Percentiles rank a stretch among this genome's conserved stretches.
Evolutionary conservation across 92 coral and sea anemone species (phyloP).

Genomic region (Bergia puertoricense): DNA sequence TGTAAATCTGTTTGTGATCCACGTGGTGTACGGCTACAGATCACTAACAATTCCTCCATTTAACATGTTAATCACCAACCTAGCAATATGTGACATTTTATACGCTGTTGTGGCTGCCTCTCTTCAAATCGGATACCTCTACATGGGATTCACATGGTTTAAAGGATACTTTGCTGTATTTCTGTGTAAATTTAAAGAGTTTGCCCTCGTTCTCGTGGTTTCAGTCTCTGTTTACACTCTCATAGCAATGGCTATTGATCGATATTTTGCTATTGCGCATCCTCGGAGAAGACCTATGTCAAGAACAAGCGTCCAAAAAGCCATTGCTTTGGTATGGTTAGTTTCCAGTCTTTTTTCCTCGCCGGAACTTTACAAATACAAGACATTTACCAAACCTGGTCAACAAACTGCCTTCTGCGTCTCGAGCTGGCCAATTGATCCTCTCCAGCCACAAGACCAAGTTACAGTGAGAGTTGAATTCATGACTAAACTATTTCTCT

Average conservation of each 20-base stretch:
- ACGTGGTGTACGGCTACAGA: neutral
- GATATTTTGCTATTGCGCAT: constrained; percentile 28
- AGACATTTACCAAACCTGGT: neutral
- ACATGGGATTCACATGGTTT: constrained; percentile 22
- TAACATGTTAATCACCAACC: constrained; percentile 10
- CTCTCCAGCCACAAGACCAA: neutral
- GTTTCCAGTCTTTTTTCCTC: constrained; percentile 18
- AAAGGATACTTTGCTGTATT: constrained; percentile 6
- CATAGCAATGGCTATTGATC: constrained; percentile 21
- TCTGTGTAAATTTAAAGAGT: constrained; percentile 30
- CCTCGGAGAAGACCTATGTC: constrained; percentile 17
- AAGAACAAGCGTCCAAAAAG: neutral
- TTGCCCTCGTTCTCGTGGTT: constrained; percentile 1
- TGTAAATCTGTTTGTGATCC: constrained; percentile 12
- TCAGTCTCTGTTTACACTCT: constrained; percentile 23
- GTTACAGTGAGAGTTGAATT: constrained; percentile 3
- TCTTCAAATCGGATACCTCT: neutral
- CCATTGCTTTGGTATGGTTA: neutral
- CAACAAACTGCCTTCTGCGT: neutral
- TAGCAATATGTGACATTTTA: constrained; percentile 19
- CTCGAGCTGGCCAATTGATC: constrained; percentile 23
- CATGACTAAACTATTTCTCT: neutral
- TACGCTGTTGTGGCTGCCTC: neutral
- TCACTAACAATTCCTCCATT: constrained; percentile 3
- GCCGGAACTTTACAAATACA: constrained; percentile 28